Conservation (phyloP, 2,113 vertebrate species). For the Dipodomys spectabilis region DNA sequence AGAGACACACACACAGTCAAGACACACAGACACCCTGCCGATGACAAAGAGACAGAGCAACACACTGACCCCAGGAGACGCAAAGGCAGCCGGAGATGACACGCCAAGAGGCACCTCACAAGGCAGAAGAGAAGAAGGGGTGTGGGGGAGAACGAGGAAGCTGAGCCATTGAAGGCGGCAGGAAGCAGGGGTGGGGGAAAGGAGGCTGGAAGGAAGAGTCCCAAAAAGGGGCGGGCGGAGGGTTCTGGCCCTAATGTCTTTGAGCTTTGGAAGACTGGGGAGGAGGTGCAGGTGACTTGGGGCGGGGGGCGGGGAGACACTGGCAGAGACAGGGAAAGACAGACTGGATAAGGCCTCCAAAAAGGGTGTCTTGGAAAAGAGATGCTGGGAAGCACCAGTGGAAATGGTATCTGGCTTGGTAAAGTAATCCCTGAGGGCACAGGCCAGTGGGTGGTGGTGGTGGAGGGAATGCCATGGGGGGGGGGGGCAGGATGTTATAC, state of each 20-base stretch:
- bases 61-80: neutral
- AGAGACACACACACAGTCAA: neutral
- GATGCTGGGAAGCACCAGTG: no score
- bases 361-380: neutral
- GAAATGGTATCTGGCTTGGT: neutral
- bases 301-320: neutral
- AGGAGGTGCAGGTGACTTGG: neutral
- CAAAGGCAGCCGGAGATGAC: neutral
- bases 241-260: neutral
- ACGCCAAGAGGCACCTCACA: neutral
- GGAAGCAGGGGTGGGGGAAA: constrained; percentile 22
- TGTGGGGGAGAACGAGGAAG: neutral
- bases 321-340: neutral
- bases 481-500: neutral
- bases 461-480: no score
- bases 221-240: no score
- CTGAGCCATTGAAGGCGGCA: neutral
- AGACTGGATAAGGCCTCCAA: neutral
- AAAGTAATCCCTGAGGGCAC: neutral
- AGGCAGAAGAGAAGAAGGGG: neutral
- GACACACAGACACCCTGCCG: neutral
- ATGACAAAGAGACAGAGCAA: neutral
- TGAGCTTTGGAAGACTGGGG: neutral
- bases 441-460: neutral
- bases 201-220: neutral